Conservation (phyloP, 2,797 vertebrate genomes). For the Centroberyx gerrardi region DNA sequence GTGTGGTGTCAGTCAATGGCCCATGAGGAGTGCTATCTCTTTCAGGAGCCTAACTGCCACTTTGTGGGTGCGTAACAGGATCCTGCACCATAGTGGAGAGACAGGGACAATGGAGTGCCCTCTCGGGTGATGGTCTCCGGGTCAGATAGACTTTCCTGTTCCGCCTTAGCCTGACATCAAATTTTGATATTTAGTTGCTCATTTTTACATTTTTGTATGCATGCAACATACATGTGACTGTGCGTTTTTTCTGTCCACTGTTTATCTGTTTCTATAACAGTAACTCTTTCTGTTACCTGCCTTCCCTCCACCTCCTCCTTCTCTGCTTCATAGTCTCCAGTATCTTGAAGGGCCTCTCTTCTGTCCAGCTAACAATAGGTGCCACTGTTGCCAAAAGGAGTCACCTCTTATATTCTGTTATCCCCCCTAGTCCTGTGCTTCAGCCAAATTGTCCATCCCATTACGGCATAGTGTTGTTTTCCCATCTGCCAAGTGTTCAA, state of each 20-base stretch:
- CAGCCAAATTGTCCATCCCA: conserved; percentile 7
- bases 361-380: not conserved
- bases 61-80: conserved; percentile 83
- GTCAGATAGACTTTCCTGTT: conserved; percentile 81
- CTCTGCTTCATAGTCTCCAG: not conserved
- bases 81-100: conserved; percentile 73
- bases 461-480: conserved; percentile 5
- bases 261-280: not conserved
- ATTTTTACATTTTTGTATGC: conserved; percentile 4
- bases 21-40: conserved; percentile 80
- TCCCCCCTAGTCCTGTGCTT: not conserved
- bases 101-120: conserved; percentile 79
- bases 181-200: conserved; percentile 58
- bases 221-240: not conserved
- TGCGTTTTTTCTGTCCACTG: not conserved
- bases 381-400: not conserved
- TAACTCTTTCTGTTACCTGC: not conserved
- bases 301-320: not conserved
- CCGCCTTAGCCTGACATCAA: conserved; percentile 48
- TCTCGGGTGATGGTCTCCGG: conserved; percentile 79
- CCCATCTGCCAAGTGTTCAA: conserved; percentile 10
- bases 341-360: not conserved
- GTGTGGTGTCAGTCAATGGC: conserved; percentile 71
- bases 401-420: not conserved
- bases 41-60: conserved; percentile 83